Conservation (phyloP, 2,113 vertebrate genomes). For the Nipponia nippon region DNA sequence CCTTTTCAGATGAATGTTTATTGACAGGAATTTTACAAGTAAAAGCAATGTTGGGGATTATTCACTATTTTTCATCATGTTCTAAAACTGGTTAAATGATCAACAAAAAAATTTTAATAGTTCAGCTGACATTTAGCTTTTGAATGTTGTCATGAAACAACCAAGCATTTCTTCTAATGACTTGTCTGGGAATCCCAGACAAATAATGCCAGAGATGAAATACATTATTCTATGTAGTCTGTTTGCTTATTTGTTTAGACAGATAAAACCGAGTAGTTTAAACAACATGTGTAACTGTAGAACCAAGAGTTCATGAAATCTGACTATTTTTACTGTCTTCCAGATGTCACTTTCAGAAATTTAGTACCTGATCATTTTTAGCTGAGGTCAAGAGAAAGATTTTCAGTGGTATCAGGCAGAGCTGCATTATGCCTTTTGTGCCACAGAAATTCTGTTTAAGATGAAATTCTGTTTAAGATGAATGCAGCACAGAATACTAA, state of each 20-base stretch:
- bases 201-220: background rate
- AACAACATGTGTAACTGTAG: background rate
- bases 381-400: background rate
- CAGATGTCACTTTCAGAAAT: background rate
- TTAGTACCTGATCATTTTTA: background rate
- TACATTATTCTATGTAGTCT: background rate
- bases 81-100: background rate
- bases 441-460: background rate
- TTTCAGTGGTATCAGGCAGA: background rate
- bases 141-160: background rate
- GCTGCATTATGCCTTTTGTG: background rate
- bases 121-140: background rate
- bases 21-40: background rate
- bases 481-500: background rate
- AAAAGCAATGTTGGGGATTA: background rate
- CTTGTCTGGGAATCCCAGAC: background rate
- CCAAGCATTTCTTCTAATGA: background rate
- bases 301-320: background rate
- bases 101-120: background rate
- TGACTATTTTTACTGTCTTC: background rate
- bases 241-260: background rate
- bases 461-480: background rate
- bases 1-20: background rate
- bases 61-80: background rate
- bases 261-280: background rate